phyloP scores from a whole-genome alignment of 2,113 vertebrate species.

The Chloropsis hardwickii region DNA sequence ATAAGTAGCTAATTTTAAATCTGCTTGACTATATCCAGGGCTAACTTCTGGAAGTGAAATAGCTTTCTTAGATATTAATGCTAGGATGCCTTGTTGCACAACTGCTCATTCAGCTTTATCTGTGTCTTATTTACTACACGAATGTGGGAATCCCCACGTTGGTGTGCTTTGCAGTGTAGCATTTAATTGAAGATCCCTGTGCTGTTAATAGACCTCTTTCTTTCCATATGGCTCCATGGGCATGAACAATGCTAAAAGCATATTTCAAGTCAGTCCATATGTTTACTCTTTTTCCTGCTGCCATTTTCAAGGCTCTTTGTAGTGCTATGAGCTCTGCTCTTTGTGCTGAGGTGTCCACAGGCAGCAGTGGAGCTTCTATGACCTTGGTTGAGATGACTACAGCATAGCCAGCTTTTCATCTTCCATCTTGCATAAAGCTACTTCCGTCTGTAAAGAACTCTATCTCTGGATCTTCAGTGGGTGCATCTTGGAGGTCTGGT shows the following conservation, averaged over 20 bases:
- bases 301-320: not conserved
- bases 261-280: not conserved
- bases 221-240: not conserved
- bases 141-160: not conserved
- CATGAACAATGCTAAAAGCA: not conserved
- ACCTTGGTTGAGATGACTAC: not conserved
- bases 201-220: not conserved
- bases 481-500: not conserved
- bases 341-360: not conserved
- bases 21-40: not conserved
- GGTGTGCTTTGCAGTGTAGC: not conserved
- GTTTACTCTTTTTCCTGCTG: not conserved
- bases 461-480: not conserved
- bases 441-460: not conserved
- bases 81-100: not conserved
- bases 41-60: not conserved
- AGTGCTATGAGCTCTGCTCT: not conserved
- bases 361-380: not conserved
- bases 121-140: not conserved
- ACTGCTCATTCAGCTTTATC: not conserved
- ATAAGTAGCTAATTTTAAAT: not conserved
- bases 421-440: not conserved
- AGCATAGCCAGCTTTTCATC: not conserved
- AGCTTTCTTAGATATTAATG: not conserved
- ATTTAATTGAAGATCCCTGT: not conserved